Evolutionary conservation across 2,113 vertebrate species (phyloP), one percentile per base, ranked within the genome.

Genomic region (Hoplias malabaricus): DNA sequence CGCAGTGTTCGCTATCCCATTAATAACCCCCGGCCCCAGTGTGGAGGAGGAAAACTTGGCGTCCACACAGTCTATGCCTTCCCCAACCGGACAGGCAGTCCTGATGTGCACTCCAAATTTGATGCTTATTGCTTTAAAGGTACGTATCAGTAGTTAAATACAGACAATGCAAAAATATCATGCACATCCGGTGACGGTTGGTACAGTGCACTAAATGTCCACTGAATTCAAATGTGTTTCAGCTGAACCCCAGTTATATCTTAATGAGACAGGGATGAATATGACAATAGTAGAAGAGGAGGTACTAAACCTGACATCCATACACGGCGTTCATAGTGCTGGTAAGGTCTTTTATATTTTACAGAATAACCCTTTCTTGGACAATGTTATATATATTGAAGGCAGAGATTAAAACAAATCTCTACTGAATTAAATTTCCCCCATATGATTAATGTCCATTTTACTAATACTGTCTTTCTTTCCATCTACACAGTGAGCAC

Each of bases 111-210:
- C 54, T 89, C 93, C 72, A 93, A 85, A 81, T 95, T 94, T 73
- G 96, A 98, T 0, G 94, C 95, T 59, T 99, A 95, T 88, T 98
- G 97, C 87, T 93, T 96, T 84, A 91, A 85, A 93, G 94, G 98
- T 99, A 85, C 86, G 73, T 23, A 40, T 50, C 31, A 38, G 29
- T 38, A 50, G 4, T 31, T 13, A 40, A 27, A 43, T 23, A 73
- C 11, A 62, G 34, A 1, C 8, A 50, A 7, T 59, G 42, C 23
- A n/a, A 23, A 36, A 50, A 11, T 57, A 19, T 3, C 11, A 29
- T 57, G 5, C 4, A 50, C 5, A 53, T n/a, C n/a, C n/a, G n/a
- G n/a, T n/a, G n/a, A n/a, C n/a, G n/a, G n/a, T n/a, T n/a, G n/a
- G n/a, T n/a, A n/a, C n/a, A n/a, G n/a, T n/a, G n/a, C n/a, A n/a